Evolutionary conservation across 2,888 invertebrate species (phyloP).

Genomic region (Phalera bucephala): DNA sequence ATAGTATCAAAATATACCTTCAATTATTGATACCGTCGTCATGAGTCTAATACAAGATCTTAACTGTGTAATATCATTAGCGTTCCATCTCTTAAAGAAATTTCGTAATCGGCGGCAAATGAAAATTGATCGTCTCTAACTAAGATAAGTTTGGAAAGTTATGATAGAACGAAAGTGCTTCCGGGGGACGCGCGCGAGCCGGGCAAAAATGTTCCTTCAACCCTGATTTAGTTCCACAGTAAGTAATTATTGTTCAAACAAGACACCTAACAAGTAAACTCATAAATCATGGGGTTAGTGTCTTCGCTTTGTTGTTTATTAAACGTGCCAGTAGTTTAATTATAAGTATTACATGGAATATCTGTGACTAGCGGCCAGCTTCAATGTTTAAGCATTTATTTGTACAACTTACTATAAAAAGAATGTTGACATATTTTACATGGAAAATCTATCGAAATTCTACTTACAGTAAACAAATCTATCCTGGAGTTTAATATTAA

Average conservation of each 20-base stretch:
- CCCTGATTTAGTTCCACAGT: conserved; percentile 51
- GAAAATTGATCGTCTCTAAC: conserved; percentile 78
- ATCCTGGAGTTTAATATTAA: no score
- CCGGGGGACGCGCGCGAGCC: conserved; percentile 40
- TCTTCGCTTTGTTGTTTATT: conserved; percentile 50
- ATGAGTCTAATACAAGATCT: conserved; percentile 18
- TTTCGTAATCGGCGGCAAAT: conserved; percentile 70
- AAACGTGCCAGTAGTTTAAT: no score
- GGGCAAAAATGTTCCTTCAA: conserved; percentile 56
- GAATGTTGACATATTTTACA: no score
- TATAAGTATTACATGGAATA: no score
- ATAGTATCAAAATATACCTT: no score
- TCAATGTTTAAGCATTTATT: no score
- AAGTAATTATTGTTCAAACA: conserved; percentile 69
- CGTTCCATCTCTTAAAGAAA: conserved; percentile 54
- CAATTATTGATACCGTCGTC: no score
- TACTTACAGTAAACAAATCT: no score
- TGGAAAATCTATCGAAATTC: no score
- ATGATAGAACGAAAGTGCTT: conserved; percentile 67
- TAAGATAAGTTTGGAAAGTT: conserved; percentile 78
- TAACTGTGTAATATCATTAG: conserved; percentile 34
- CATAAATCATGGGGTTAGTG: conserved; percentile 59
- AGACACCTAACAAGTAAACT: conserved; percentile 57
- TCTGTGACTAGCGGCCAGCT: no score
- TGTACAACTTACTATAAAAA: no score